phyloP scores from a whole-genome alignment of 2,113 vertebrate genomes.

The Isichthys henryi region DNA sequence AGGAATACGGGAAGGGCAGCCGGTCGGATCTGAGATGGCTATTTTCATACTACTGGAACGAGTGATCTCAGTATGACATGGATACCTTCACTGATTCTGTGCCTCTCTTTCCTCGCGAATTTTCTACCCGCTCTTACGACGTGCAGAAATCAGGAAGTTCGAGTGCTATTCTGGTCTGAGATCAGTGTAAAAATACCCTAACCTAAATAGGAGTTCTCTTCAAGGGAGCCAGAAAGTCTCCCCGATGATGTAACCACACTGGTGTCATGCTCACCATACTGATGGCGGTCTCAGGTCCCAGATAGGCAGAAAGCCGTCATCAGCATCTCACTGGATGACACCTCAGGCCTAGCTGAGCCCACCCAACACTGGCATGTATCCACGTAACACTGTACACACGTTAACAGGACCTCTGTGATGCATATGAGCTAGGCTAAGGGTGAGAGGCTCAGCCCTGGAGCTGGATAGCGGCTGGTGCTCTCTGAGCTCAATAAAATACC shows the following conservation, averaged over 20 bases:
- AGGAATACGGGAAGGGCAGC: neutral
- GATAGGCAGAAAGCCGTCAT: neutral
- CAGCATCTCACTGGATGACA: neutral
- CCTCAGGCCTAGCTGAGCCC: neutral
- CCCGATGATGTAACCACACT: neutral
- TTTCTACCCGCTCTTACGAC: neutral
- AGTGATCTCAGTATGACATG: neutral
- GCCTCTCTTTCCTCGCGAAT: neutral
- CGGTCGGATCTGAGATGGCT: neutral
- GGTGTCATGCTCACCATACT: neutral
- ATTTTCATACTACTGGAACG: neutral
- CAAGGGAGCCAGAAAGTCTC: neutral
- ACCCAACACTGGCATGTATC: neutral
- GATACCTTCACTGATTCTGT: neutral
- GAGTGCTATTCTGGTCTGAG: neutral
- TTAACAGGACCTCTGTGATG: too few relatives aligned
- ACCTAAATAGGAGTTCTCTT: constrained; percentile 1
- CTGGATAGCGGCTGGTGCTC: neutral
- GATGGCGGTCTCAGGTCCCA: neutral
- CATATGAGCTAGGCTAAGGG: neutral
- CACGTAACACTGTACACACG: neutral
- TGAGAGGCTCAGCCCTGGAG: neutral
- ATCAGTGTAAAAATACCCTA: neutral
- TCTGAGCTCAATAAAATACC: neutral
- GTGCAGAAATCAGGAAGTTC: neutral